phyloP scores from a whole-genome alignment of 30 jellyfish, hydroid and myxozoan species.

The Pelagia noctiluca region DNA sequence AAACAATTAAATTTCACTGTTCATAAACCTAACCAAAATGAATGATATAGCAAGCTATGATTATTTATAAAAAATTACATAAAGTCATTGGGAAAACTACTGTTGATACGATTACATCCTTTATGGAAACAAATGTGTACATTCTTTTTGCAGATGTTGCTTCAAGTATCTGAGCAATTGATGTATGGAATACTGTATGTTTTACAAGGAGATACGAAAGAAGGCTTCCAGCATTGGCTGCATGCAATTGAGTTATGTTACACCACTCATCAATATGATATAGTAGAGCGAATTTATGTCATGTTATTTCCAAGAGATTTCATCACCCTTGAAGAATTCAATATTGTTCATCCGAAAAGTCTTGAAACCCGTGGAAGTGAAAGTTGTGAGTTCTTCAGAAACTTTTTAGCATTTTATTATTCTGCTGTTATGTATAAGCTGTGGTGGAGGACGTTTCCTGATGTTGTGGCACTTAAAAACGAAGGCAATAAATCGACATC shows the following conservation, averaged over 20 bases:
- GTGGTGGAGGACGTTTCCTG: constrained; percentile 72
- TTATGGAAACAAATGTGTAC: no score
- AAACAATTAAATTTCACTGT: no score
- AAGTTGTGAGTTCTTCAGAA: background rate
- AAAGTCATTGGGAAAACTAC: no score
- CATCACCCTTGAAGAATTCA: constrained; percentile 21
- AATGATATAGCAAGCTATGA: no score
- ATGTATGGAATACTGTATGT: constrained; percentile 45
- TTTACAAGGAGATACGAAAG: constrained; percentile 28
- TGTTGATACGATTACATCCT: no score
- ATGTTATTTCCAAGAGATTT: constrained; percentile 59
- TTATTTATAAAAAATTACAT: no score
- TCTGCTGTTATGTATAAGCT: constrained; percentile 31
- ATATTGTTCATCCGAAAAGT: background rate
- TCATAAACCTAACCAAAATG: no score
- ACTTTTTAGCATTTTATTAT: constrained; percentile 18
- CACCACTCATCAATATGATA: constrained; percentile 38
- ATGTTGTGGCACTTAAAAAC: background rate
- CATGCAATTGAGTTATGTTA: constrained; percentile 52
- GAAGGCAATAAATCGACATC: background rate
- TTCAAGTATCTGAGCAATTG: constrained; percentile 44
- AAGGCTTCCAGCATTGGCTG: constrained; percentile 59
- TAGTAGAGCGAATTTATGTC: constrained; percentile 32
- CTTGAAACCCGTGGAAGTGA: background rate
- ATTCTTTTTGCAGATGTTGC: constrained; percentile 42